Base-by-base conservation (phyloP, 2,888 invertebrate species). In the Hedychridium roseum region DNA sequence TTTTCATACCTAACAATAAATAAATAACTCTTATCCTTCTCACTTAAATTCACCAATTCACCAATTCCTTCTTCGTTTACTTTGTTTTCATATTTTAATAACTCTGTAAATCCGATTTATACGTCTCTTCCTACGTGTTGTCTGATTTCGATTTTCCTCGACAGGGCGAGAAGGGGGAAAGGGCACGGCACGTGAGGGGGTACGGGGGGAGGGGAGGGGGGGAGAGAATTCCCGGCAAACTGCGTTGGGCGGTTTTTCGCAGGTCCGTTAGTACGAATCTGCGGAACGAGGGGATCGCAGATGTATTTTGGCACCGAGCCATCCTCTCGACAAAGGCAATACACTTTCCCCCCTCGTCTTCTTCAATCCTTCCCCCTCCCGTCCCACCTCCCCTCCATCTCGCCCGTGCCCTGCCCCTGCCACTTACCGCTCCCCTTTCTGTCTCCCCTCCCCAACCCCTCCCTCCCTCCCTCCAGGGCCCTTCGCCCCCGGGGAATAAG, bases 231-330 rank as follows among this genome's bases (percentile, higher is more conserved):
- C n/a, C n/a, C n/a, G n/a, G n/a, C n/a, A n/a, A n/a, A n/a, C n/a
- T n/a, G n/a, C n/a, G n/a, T n/a, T n/a, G n/a, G n/a, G n/a, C 57
- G 57, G 42, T 52, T 63, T 74, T 73, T 71, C 64, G 65, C 70
- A 68, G 68, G 60, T 61, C 66, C 67, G 72, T 64, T 73, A 73
- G 73, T 70, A 73, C 56, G 50, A 48, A 47, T 45, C 54, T 43
- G 49, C 52, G 62, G 64, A 57, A 57, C 62, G 67, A 60, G 65
- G 66, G 64, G 67, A 66, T 65, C 63, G 61, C 62, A 57, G 64
- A 59, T 56, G 53, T 60, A 70, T 76, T 73, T 73, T 76, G 76
- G 76, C 74, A 56, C 47, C 50, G 47, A 54, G 72, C 75, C 76
- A 71, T 61, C 51, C 54, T 51, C 46, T n/a, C n/a, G n/a, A n/a